A percentile compares a stretch with the other conserved stretches of the same genome.
Evolutionary conservation across 2,888 invertebrate genomes (phyloP).

Genomic region (Platynereis dumerilii): DNA sequence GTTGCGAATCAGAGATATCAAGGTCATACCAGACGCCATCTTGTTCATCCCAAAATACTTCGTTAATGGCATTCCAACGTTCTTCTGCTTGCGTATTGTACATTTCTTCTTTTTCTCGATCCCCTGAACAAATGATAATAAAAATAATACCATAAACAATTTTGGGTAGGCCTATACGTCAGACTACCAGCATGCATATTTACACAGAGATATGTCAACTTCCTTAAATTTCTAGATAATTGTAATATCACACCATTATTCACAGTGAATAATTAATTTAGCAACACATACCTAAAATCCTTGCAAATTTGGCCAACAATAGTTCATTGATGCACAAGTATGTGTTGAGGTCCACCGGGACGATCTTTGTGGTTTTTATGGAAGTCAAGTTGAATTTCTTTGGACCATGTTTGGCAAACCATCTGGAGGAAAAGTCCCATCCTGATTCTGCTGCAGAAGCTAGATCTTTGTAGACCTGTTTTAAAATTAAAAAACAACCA

Average conservation of each 20-base stretch:
- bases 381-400: constrained; percentile 72
- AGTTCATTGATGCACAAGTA: constrained; percentile 76
- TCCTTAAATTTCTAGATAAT: too few species aligned
- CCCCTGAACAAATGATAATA: too few species aligned
- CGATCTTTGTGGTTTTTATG: constrained; percentile 73
- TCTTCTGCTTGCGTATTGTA: constrained; percentile 4
- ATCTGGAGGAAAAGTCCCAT: constrained; percentile 93
- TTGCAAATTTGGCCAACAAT: constrained; percentile 71
- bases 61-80: constrained; percentile 56
- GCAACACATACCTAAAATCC: constrained; percentile 52
- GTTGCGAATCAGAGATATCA: constrained; percentile 68
- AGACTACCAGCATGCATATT: too few species aligned
- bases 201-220: too few species aligned
- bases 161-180: too few species aligned
- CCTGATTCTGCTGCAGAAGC: constrained; percentile 88
- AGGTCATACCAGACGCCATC: constrained; percentile 84
- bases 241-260: too few species aligned
- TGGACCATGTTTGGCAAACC: constrained; percentile 76
- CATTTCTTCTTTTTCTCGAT: too few species aligned
- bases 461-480: constrained; percentile 3
- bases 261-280: too few species aligned
- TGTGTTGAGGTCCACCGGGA: constrained; percentile 84
- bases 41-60: constrained; percentile 77
- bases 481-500: too few species aligned
- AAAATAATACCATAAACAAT: too few species aligned